These are phyloP conservation scores for Lasioglossum baleicum DNA, from an alignment of 1,140 invertebrate species.

Conservation along the genomic window DNA sequence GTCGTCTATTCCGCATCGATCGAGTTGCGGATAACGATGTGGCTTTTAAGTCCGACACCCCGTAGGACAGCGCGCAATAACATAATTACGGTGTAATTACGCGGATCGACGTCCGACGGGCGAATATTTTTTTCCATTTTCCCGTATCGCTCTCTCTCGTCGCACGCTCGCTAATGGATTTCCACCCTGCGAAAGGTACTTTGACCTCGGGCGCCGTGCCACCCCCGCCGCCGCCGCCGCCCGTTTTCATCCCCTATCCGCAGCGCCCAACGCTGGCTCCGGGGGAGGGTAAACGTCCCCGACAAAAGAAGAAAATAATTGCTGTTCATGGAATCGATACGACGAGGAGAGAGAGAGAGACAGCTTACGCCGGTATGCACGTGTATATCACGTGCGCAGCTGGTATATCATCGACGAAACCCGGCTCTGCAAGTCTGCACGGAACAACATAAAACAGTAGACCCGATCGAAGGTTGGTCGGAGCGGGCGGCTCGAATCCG, in stretches of 20 bases:
- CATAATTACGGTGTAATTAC: slow-evolving; percentile 22
- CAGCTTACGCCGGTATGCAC: slow-evolving; percentile 3
- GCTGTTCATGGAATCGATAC: slow-evolving; percentile 36
- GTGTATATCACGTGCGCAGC: slow-evolving; percentile 25
- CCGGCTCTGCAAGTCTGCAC: not conserved
- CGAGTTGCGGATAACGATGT: too few relatives aligned
- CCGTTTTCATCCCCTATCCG: not conserved
- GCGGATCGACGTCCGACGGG: not conserved
- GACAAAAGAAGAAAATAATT: slow-evolving; percentile 50
- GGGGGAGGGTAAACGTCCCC: slow-evolving; percentile 34
- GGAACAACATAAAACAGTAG: not conserved
- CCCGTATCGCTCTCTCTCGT: not conserved
- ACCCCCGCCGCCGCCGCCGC: not conserved
- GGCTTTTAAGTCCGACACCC: slow-evolving; percentile 16
- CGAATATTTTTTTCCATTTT: slow-evolving; percentile 30
- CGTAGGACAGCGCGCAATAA: slow-evolving; percentile 18
- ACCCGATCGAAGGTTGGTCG: slow-evolving; percentile 14
- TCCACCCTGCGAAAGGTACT: slow-evolving; percentile 28
- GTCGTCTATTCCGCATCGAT: too few relatives aligned
- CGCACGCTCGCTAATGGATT: slow-evolving; percentile 38
- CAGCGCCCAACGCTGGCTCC: not conserved
- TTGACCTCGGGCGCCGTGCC: slow-evolving; percentile 30
- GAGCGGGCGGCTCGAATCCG: not conserved
- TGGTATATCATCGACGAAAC: not conserved
- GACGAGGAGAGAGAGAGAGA: not conserved